Conservation (phyloP, 92 coral and sea anemone genomes). For the Epizoanthus scotinus region DNA sequence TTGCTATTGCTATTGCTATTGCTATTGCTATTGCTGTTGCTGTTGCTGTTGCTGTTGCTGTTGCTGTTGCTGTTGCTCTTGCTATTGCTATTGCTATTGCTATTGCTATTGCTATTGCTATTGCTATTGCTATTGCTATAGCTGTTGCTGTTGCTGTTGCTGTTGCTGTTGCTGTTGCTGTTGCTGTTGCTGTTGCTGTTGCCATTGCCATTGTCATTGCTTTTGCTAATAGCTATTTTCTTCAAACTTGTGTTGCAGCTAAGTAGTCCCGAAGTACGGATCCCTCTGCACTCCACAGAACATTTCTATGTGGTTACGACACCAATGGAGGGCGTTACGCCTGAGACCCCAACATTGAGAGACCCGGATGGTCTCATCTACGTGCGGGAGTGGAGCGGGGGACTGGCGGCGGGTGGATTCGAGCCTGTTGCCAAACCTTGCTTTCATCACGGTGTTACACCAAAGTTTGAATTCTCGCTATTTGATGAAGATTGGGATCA, state of each 20-base stretch:
- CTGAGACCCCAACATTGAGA: constrained; percentile 71
- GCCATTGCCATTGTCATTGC: no score
- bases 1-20: no score
- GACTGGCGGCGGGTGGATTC: constrained; percentile 83
- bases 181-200: no score
- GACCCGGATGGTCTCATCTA: constrained; percentile 83
- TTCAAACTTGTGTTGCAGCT: constrained; percentile 42
- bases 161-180: no score
- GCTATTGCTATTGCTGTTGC: no score
- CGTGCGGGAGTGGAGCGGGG: constrained; percentile 91
- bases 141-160: no score
- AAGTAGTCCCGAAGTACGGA: constrained; percentile 73
- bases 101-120: no score
- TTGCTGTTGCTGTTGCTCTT: no score
- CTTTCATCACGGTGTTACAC: constrained; percentile 81
- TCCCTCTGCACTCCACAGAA: constrained; percentile 94
- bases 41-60: no score
- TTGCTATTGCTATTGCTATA: no score
- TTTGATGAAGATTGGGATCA: constrained; percentile 98
- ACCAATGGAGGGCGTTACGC: constrained; percentile 59
- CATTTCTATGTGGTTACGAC: constrained; percentile 92
- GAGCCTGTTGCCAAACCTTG: constrained; percentile 80
- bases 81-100: no score
- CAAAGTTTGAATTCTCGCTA: constrained; percentile 89
- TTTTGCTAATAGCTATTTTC: not conserved